These are phyloP conservation scores for Capitulum mitella DNA, from an alignment of 2,888 invertebrate species.

Conservation along the genomic window DNA sequence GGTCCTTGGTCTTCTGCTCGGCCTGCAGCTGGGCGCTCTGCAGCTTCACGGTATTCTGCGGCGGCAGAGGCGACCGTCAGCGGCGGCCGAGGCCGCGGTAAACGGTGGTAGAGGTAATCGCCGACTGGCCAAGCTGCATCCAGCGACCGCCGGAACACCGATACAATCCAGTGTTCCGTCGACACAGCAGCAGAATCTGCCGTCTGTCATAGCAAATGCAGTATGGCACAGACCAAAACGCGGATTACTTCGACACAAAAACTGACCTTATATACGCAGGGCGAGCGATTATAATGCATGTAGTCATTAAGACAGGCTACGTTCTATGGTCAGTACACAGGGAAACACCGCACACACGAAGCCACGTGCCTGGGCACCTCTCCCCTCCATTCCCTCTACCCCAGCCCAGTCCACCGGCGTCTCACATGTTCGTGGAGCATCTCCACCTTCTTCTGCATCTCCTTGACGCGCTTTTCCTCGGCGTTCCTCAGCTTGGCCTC, in stretches of 20 bases:
- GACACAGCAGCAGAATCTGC: too few species aligned
- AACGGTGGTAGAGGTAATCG: background rate
- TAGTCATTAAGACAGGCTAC: too few species aligned
- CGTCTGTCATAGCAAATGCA: too few species aligned
- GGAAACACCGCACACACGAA: too few species aligned
- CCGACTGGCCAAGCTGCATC: background rate
- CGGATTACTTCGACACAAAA: too few species aligned
- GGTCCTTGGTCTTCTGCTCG: constrained; percentile 33
- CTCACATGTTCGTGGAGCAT: constrained; percentile 86
- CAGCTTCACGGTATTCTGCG: constrained; percentile 33
- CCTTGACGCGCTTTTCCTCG: constrained; percentile 79
- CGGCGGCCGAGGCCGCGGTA: background rate
- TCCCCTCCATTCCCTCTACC: background rate
- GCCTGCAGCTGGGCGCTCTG: constrained; percentile 36
- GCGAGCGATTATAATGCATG: too few species aligned
- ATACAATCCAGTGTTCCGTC: too few species aligned
- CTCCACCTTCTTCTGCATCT: constrained; percentile 82
- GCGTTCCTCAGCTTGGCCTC: constrained; percentile 82
- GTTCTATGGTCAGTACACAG: too few species aligned
- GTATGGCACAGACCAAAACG: too few species aligned
- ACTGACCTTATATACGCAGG: too few species aligned
- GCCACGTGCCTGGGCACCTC: too few species aligned
- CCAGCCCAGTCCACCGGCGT: constrained; percentile 36
- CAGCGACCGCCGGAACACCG: too few species aligned
- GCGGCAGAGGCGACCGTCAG: background rate